These are phyloP conservation scores for Matsumurasca onukii DNA, from an alignment of 1,140 invertebrate genomes.

Conservation along the genomic window DNA sequence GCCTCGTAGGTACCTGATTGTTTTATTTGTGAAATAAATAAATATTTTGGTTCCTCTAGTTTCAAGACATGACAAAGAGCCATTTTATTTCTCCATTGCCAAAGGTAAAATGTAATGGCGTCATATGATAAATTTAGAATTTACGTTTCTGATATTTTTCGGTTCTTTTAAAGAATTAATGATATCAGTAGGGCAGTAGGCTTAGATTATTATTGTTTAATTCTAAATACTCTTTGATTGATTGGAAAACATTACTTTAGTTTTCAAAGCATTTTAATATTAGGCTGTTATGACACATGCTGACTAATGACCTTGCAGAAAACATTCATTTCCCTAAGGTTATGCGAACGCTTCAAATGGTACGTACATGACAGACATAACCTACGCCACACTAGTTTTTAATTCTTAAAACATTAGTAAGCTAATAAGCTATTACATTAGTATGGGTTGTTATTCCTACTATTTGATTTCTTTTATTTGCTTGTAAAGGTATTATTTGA, in stretches of 20 bases:
- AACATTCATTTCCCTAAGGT: conserved; percentile 26
- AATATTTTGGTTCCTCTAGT: conserved; percentile 36
- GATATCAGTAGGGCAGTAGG: not conserved
- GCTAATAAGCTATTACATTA: no score
- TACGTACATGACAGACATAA: conserved; percentile 16
- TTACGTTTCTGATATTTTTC: conserved; percentile 36
- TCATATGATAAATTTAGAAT: conserved; percentile 54
- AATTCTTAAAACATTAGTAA: no score
- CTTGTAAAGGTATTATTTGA: no score
- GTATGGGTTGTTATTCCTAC: no score
- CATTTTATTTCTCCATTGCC: conserved; percentile 45
- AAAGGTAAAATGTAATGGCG: conserved; percentile 53
- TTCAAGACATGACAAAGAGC: conserved; percentile 43
- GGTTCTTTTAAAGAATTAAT: no score
- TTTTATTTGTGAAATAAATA: conserved; percentile 26
- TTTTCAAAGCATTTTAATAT: no score
- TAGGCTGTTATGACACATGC: conserved; percentile 26
- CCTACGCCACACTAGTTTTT: no score
- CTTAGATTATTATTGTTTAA: not conserved
- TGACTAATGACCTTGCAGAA: conserved; percentile 30
- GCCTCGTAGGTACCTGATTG: conserved; percentile 16
- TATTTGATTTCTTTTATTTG: no score
- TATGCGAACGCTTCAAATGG: conserved; percentile 12
- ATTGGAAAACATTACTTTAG: no score
- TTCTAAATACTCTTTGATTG: not conserved